Evolutionary conservation across 1,140 invertebrate species (phyloP).

Genomic region (Polyergus mexicanus): DNA sequence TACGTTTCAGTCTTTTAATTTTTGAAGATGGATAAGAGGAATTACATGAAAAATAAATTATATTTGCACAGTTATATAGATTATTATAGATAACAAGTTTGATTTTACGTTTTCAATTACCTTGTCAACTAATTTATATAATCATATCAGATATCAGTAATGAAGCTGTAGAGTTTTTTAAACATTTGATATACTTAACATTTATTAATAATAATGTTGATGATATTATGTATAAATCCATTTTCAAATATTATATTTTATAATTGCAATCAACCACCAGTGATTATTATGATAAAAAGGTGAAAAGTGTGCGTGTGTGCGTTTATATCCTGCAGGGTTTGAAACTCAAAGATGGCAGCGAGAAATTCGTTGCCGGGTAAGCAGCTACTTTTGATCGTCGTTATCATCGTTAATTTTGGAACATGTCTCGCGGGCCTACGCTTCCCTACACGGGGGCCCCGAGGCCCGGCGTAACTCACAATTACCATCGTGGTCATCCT

Average conservation of each 20-base stretch:
- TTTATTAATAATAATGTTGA: neutral
- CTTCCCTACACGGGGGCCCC: conserved; percentile 18
- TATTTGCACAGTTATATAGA: too few species aligned
- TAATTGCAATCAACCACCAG: neutral
- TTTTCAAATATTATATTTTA: neutral
- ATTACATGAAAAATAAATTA: neutral
- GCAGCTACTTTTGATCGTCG: conserved; percentile 65
- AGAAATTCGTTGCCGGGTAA: conserved; percentile 8
- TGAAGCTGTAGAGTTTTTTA: neutral
- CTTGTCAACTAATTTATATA: neutral
- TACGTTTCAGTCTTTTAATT: neutral
- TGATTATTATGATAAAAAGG: conserved; percentile 30
- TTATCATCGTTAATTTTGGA: conserved; percentile 69
- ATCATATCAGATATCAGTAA: neutral
- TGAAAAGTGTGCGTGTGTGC: conserved; percentile 31
- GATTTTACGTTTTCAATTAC: neutral
- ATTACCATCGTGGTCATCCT: conserved; percentile 81
- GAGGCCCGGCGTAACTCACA: conserved; percentile 78
- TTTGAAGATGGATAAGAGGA: too few species aligned
- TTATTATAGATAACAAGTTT: neutral
- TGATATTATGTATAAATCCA: neutral
- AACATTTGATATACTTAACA: neutral
- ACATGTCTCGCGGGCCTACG: conserved; percentile 48
- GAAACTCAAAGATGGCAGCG: neutral
- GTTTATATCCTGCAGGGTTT: neutral